Evolutionary conservation across 2,888 invertebrate species (phyloP).

Genomic region (Zootermopsis nevadensis): DNA sequence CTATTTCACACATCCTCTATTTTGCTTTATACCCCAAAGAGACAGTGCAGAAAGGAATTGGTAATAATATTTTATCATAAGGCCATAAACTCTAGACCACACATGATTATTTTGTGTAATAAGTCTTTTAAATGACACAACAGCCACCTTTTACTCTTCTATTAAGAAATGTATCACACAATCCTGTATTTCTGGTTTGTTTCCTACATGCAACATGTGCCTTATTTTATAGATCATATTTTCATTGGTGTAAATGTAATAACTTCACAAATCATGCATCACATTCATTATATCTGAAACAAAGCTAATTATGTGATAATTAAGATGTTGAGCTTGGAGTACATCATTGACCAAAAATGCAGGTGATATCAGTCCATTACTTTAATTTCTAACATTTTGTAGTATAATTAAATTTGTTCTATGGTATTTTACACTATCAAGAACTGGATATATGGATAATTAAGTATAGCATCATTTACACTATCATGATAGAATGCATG

Average conservation of each 20-base stretch:
- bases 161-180: background rate
- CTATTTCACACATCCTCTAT: too few species aligned
- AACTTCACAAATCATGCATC: background rate
- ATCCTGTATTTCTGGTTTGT: background rate
- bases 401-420: too few species aligned
- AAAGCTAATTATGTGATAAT: background rate
- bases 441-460: background rate
- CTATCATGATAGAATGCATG: background rate
- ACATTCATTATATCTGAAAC: background rate
- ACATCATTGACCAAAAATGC: background rate
- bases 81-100: background rate
- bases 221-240: background rate
- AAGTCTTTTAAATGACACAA: background rate
- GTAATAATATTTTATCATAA: background rate
- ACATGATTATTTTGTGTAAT: background rate
- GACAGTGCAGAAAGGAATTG: background rate
- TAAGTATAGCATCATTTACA: background rate
- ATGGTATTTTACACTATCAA: background rate
- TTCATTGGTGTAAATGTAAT: background rate
- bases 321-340: conserved; percentile 1
- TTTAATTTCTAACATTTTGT: background rate
- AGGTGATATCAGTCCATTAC: background rate
- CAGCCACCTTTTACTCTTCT: background rate
- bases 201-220: background rate
- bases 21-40: background rate